A percentile compares a stretch with the other conserved stretches of the same genome.
These are phyloP conservation scores for Pteropus rufus DNA, from an alignment of 2,797 vertebrate species.

Conservation along the genomic window DNA sequence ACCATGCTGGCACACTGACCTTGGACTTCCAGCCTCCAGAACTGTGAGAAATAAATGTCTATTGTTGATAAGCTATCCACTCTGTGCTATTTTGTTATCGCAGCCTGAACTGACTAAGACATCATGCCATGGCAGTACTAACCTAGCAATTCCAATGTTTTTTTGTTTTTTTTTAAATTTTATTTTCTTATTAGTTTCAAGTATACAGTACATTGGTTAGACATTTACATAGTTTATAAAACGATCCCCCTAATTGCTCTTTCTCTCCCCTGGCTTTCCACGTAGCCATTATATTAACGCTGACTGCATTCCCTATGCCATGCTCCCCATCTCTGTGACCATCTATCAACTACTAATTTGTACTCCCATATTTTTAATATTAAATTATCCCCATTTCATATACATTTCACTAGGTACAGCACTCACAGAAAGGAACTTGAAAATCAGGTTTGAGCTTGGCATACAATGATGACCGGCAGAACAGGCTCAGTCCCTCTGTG, in stretches of 20 bases:
- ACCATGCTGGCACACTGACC: not conserved
- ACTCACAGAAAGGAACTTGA: not conserved
- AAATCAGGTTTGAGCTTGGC: not conserved
- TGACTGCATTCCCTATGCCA: too few species aligned
- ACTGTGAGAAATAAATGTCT: not conserved
- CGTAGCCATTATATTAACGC: too few species aligned
- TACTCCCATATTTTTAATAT: not conserved
- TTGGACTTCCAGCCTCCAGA: not conserved
- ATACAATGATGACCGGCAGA: not conserved
- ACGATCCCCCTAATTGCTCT: too few species aligned
- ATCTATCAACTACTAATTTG: too few species aligned
- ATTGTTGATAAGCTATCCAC: not conserved
- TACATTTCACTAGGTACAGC: not conserved
- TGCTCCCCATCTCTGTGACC: too few species aligned
- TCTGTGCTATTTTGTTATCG: not conserved
- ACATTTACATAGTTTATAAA: too few species aligned
- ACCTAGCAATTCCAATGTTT: not conserved
- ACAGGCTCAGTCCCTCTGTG: not conserved
- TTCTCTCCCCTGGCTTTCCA: too few species aligned
- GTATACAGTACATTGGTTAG: too few species aligned
- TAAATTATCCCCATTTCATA: not conserved
- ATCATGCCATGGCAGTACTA: too few species aligned
- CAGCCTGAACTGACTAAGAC: not conserved
- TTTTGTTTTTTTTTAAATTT: too few species aligned
- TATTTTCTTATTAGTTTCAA: too few species aligned